phyloP scores from a whole-genome alignment of 2,888 invertebrate species.

The Syrphus vitripennis region DNA sequence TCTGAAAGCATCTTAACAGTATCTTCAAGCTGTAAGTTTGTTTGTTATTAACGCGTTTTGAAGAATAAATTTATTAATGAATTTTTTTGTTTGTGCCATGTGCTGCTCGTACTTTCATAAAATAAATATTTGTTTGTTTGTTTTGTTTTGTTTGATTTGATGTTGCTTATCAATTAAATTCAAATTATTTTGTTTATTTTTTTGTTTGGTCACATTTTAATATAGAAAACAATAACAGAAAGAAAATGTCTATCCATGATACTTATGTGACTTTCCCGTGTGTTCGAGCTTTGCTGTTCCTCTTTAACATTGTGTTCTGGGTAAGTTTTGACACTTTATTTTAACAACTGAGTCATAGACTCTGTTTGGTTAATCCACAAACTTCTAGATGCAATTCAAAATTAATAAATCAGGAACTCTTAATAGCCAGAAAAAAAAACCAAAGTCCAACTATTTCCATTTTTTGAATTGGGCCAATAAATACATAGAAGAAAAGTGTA shows the following conservation, averaged over 20 bases:
- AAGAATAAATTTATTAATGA: background rate
- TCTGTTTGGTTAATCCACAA: too few species aligned
- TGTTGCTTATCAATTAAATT: background rate
- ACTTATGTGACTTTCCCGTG: constrained; percentile 69
- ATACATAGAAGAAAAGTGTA: too few species aligned
- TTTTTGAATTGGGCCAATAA: too few species aligned
- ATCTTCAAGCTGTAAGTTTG: background rate
- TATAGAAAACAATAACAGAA: background rate
- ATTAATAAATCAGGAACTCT: too few species aligned
- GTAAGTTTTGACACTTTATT: constrained; percentile 64
- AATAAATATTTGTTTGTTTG: background rate
- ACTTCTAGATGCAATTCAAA: too few species aligned
- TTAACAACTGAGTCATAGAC: too few species aligned
- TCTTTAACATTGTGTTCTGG: constrained; percentile 73
- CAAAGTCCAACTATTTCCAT: too few species aligned
- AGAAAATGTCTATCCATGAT: constrained; percentile 37
- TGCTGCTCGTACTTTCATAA: background rate
- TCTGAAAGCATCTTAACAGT: background rate
- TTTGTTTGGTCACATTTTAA: background rate
- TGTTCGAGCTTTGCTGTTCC: constrained; percentile 69
- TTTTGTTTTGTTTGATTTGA: background rate
- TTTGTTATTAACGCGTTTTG: background rate
- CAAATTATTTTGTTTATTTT: background rate
- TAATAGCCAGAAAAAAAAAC: too few species aligned
- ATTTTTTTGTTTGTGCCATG: background rate